Evolutionary conservation across 2,888 invertebrate genomes (phyloP), one percentile per base, ranked within the genome.

Genomic region (Fabriciana adippe): DNA sequence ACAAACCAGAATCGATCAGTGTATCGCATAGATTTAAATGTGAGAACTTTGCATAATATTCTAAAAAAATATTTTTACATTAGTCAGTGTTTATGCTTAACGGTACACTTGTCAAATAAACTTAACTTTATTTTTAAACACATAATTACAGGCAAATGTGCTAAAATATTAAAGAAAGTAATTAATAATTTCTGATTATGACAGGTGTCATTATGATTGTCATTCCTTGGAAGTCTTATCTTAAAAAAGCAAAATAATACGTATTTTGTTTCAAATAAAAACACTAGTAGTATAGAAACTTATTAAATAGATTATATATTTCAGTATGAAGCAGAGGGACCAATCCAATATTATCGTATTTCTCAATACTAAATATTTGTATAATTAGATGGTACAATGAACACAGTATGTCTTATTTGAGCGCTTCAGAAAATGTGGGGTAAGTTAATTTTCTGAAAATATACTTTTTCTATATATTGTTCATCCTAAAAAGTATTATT

Each of bases 391-490:
- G 85, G 81, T 89, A 92, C 88, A 88, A 93, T 92, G 92, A 87
- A 84, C 81, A 79, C 88, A 93, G 76, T 81, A 93, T 93, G 93
- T 93, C 93, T 85, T 93, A 87, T 89, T 88, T 93, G 90, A 93
- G 93, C 82, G 83, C 93, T 78, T 85, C 93, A 78, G 93, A 92
- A 90, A 93, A 92, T 90, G 91, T 93, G 83, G 92, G 92, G 93
- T 93, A 77, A 87, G 91, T 81, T 6, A 15, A 15, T 18, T n/a
- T 64, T 55, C 6, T 48, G 4, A 18, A 54, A 41, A 11, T 51
- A 16, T 35, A 6, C 14, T 61, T 35, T 8, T 55, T 35, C 15
- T 45, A 53, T 47, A 54, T 53, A 64, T 15, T 41, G 31, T 21
- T 61, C n/a, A 61, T 15, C 51, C n/a, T 45, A n/a, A 26, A 26